Base-by-base conservation (phyloP, 2,888 invertebrate species). In the Parnassius smintheus region DNA sequence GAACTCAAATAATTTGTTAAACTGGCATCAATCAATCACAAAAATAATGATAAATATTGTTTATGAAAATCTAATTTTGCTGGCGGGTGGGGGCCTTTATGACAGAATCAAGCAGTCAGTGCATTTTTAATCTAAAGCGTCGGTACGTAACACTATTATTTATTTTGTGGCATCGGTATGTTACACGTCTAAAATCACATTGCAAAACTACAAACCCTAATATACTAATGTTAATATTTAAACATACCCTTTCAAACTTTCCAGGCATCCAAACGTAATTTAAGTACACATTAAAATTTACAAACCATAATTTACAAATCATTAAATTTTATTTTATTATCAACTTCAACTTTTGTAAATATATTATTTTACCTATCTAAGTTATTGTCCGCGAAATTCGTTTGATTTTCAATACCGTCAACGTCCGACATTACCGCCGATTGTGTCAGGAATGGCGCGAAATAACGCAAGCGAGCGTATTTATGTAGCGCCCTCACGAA, bases 391-490 rank as follows among this genome's bases (percentile, higher is more conserved):
- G 56, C 63, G 56, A 13, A 52, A 46, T 63, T 59, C 13, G 55
- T 51, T 55, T 55, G 42, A 59, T 56, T 55, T 62, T 51, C 58
- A 67, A 70, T 64, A 70, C 66, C 7, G 65, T 62, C 56, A 61
- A 61, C 66, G 69, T 69, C 68, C 67, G 65, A 50, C 75, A 77
- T 73, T 73, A 72, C 75, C 70, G 79, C 70, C 70, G 72, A 59
- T 70, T 70, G 72, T 62, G 73, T 74, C 72, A 72, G 68, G 78
- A 86, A 82, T 88, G 85, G 80, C 84, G 81, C 76, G 82, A 82
- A 85, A 80, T 70, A 56, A 58, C 66, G 66, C 69, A 71, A 74
- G 73, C 68, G 66, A 62, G 59, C 65, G 66, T 82, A 81, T 85
- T 79, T 84, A 86, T 84, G 81, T 56, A 41, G 51, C 72, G 64